Evolutionary conservation across 2,113 vertebrate species (phyloP).

Genomic region (Lutjanus erythropterus): DNA sequence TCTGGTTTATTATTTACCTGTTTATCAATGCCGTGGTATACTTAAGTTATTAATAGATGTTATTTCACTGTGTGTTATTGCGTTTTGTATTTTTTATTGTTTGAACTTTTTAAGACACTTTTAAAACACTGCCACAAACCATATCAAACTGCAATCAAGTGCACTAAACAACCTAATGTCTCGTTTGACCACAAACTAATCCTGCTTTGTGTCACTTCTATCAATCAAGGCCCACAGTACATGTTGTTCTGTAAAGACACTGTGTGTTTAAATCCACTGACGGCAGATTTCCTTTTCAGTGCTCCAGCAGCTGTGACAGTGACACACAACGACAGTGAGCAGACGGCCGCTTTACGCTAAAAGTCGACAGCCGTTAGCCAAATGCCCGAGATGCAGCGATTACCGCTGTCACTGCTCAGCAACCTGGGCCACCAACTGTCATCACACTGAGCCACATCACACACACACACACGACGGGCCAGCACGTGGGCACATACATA

Average conservation of each 20-base stretch:
- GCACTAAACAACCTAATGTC: background rate
- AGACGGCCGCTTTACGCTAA: slow-evolving; percentile 50
- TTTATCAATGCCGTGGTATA: no score
- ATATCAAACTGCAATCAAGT: background rate
- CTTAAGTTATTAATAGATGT: no score
- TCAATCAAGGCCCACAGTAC: background rate
- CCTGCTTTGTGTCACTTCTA: background rate
- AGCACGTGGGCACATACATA: slow-evolving; percentile 21
- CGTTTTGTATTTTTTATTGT: background rate
- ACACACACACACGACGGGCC: background rate
- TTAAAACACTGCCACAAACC: background rate
- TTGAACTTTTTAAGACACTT: background rate
- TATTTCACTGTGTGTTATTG: no score
- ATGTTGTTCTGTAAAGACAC: background rate
- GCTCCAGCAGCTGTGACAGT: slow-evolving; percentile 62
- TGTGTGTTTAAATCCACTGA: slow-evolving; percentile 26
- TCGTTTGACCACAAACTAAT: background rate
- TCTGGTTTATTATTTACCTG: no score
- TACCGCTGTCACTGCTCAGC: slow-evolving; percentile 47
- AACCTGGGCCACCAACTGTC: slow-evolving; percentile 67
- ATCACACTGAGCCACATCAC: slow-evolving; percentile 10
- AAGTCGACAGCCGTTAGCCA: slow-evolving; percentile 41
- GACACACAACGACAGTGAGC: slow-evolving; percentile 62
- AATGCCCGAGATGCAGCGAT: slow-evolving; percentile 48
- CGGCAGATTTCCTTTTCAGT: slow-evolving; percentile 32